phyloP scores from a whole-genome alignment of 2,113 vertebrate species.

The Lucifuga dentata region DNA sequence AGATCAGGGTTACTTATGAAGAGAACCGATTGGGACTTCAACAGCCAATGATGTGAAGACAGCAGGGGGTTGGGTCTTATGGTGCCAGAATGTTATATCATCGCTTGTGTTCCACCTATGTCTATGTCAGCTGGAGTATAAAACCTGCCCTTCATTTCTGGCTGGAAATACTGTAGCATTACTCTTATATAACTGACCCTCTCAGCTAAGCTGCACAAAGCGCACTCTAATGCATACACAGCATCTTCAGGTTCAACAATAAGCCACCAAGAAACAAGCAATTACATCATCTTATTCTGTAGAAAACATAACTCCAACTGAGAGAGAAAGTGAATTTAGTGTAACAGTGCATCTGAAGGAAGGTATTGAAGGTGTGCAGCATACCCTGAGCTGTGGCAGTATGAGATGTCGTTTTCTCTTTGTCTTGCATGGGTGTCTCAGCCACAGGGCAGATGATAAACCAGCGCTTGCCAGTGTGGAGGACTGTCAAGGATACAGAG shows the following conservation, averaged over 20 bases:
- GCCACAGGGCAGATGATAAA: conserved; percentile 98
- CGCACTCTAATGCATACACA: conserved; percentile 23
- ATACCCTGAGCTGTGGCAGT: conserved; percentile 63
- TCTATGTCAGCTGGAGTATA: conserved; percentile 55
- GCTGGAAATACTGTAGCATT: conserved; percentile 75
- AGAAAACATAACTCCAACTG: conserved; percentile 7
- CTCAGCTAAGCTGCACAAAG: conserved; percentile 23
- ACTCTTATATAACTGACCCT: conserved; percentile 71
- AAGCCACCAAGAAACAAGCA: conserved; percentile 5
- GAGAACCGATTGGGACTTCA: conserved; percentile 27
- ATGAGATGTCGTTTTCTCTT: conserved; percentile 69
- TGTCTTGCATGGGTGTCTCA: conserved; percentile 83
- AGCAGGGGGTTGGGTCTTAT: conserved; percentile 53
- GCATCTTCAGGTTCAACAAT: conserved; percentile 10
- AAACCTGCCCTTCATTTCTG: conserved; percentile 80
- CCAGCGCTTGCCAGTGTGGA: conserved; percentile 97
- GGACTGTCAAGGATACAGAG: conserved; percentile 81
- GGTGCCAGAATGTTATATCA: conserved; percentile 60
- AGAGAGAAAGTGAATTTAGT: not conserved
- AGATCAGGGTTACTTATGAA: conserved; percentile 32
- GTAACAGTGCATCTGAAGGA: not conserved
- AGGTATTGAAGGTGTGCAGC: conserved; percentile 7
- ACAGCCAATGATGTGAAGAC: conserved; percentile 22
- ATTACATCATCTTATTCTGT: not conserved
- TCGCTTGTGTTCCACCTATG: conserved; percentile 47